Conservation (phyloP, 1,140 invertebrate genomes). For the Potamilus streckersoni region DNA sequence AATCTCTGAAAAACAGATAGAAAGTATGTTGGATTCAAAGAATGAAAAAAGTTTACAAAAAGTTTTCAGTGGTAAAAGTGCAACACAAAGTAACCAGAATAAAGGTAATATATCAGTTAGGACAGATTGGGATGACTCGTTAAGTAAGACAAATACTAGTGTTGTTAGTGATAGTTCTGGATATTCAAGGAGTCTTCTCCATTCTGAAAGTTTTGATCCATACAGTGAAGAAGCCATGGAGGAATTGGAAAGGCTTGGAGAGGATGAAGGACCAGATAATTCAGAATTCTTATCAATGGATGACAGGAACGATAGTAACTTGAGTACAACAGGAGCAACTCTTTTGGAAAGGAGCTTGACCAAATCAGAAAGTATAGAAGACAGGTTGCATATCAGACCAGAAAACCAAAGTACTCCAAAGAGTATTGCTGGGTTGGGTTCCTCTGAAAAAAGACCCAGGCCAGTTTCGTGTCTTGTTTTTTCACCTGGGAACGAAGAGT, state of each 20-base stretch:
- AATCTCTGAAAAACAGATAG: no score
- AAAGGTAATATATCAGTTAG: no score
- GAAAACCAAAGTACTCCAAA: constrained; percentile 27
- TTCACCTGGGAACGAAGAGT: background rate
- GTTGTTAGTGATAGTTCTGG: constrained; percentile 28
- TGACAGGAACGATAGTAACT: constrained; percentile 26
- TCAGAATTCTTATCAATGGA: constrained; percentile 31
- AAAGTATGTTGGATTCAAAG: no score
- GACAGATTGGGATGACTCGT: no score
- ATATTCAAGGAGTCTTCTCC: constrained; percentile 1
- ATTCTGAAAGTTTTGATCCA: constrained; percentile 45
- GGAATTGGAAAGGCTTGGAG: constrained; percentile 60
- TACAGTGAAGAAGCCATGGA: constrained; percentile 65
- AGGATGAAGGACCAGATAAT: constrained; percentile 39
- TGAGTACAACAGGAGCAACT: no score
- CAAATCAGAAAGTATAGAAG: background rate
- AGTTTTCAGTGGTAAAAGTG: no score
- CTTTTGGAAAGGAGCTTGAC: no score
- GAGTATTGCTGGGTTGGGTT: constrained; percentile 6
- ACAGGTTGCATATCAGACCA: constrained; percentile 8
- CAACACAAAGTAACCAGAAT: no score
- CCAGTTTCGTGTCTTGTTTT: constrained; percentile 45
- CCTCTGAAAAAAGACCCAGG: constrained; percentile 32
- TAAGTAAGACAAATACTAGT: constrained; percentile 9
- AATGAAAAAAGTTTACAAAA: no score